A percentile compares a stretch with the other conserved stretches of the same genome.
Conservation (phyloP, 2,888 invertebrate species). For the Drosophila phalerata region DNA sequence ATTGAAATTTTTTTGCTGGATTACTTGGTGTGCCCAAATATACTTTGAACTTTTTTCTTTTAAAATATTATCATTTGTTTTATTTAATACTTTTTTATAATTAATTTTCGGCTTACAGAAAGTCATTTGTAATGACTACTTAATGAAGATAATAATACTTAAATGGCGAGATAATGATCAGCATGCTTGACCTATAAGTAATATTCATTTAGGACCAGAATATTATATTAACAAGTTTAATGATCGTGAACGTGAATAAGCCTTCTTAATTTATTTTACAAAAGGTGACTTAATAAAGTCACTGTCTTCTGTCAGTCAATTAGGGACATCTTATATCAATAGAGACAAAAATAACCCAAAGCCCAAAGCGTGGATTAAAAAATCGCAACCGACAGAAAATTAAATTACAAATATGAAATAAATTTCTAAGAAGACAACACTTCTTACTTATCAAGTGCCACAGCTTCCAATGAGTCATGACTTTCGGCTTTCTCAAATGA, state of each 20-base stretch:
- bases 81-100: not conserved
- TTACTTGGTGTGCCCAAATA: not conserved
- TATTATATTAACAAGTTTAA: not conserved
- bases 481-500: conserved; percentile 50
- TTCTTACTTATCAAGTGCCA: conserved; percentile 37
- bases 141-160: not conserved
- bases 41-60: not conserved
- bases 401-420: conserved; percentile 46
- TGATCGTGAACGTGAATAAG: conserved; percentile 6
- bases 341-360: not conserved
- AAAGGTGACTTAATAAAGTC: not conserved
- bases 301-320: not conserved
- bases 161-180: not conserved
- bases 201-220: not conserved
- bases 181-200: not conserved
- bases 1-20: not conserved
- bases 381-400: conserved; percentile 17
- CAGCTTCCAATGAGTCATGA: conserved; percentile 64
- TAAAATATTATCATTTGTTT: not conserved
- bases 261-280: not conserved
- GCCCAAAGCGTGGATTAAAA: not conserved
- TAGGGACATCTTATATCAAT: not conserved
- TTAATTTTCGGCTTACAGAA: not conserved
- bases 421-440: conserved; percentile 64
- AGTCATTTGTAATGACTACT: not conserved